These are phyloP conservation scores for Melinaea marsaeus DNA, from an alignment of 2,888 invertebrate genomes.

Conservation along the genomic window DNA sequence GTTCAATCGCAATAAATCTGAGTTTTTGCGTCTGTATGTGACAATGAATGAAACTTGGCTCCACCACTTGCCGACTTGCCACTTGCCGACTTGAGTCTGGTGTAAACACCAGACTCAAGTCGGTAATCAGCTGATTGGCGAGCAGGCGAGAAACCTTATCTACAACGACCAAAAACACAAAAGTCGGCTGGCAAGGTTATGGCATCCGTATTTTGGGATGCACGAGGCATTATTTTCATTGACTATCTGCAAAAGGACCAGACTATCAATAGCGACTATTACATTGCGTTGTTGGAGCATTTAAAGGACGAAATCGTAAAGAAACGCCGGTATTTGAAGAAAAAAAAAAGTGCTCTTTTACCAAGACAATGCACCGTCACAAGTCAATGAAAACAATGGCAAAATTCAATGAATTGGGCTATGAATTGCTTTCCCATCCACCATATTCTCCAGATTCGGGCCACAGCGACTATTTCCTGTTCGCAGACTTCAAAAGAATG, in stretches of 20 bases:
- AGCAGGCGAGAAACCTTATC: too few relatives aligned
- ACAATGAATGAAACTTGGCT: constrained; percentile 26
- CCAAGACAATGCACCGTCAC: too few relatives aligned
- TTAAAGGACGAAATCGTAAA: not conserved
- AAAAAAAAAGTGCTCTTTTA: not conserved
- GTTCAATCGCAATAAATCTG: constrained; percentile 24
- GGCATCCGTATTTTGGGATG: too few relatives aligned
- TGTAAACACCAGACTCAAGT: constrained; percentile 25
- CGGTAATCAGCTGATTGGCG: constrained; percentile 8
- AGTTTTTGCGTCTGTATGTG: not conserved
- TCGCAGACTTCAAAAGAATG: constrained; percentile 22
- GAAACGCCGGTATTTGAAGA: not conserved
- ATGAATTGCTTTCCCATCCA: too few relatives aligned
- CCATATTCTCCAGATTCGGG: too few relatives aligned
- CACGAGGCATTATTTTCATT: too few relatives aligned
- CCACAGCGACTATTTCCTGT: not conserved
- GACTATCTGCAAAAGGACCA: constrained; percentile 15
- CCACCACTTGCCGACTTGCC: too few relatives aligned
- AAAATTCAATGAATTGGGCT: too few relatives aligned
- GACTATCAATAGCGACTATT: constrained; percentile 4
- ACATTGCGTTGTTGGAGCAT: constrained; percentile 2
- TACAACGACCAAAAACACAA: too few relatives aligned
- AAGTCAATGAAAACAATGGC: too few relatives aligned
- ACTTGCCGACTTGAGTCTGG: too few relatives aligned
- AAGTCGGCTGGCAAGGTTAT: too few relatives aligned